Evolutionary conservation across 1,140 invertebrate genomes (phyloP).

Genomic region (Nomia melanderi): DNA sequence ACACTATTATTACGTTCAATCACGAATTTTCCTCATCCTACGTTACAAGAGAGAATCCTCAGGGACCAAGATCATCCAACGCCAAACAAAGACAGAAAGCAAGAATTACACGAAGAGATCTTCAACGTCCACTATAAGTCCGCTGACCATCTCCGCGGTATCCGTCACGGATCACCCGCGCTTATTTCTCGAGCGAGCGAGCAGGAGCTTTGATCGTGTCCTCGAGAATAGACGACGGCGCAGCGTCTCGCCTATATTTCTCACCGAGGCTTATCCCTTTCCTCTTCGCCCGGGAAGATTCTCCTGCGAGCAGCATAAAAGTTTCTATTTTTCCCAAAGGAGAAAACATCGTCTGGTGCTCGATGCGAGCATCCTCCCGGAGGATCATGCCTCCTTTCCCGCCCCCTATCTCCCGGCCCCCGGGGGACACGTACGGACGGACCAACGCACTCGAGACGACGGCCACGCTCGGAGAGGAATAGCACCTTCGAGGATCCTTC

Average conservation of each 20-base stretch:
- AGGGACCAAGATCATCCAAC: no score
- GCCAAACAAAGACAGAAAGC: neutral
- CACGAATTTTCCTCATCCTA: no score
- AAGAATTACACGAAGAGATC: neutral
- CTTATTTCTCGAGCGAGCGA: constrained; percentile 36
- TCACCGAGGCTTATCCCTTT: constrained; percentile 23
- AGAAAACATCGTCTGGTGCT: constrained; percentile 46
- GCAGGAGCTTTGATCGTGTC: constrained; percentile 13
- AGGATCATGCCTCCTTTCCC: constrained; percentile 18
- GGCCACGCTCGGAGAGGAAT: constrained; percentile 12
- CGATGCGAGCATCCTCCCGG: constrained; percentile 11
- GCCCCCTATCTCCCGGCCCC: neutral
- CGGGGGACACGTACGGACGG: constrained; percentile 12
- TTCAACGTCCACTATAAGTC: neutral
- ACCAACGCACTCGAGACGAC: constrained; percentile 13
- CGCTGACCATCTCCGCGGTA: neutral
- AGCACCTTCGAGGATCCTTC: constrained; percentile 42
- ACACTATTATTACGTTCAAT: no score
- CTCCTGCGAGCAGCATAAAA: constrained; percentile 32
- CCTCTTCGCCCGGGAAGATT: constrained; percentile 41
- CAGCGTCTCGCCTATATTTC: constrained; percentile 17
- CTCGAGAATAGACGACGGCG: constrained; percentile 30
- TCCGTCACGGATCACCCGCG: constrained; percentile 15
- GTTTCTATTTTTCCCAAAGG: constrained; percentile 54
- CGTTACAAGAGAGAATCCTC: no score